These are phyloP conservation scores for Ictalurus punctatus DNA, from an alignment of 2,113 vertebrate genomes.

Conservation along the genomic window DNA sequence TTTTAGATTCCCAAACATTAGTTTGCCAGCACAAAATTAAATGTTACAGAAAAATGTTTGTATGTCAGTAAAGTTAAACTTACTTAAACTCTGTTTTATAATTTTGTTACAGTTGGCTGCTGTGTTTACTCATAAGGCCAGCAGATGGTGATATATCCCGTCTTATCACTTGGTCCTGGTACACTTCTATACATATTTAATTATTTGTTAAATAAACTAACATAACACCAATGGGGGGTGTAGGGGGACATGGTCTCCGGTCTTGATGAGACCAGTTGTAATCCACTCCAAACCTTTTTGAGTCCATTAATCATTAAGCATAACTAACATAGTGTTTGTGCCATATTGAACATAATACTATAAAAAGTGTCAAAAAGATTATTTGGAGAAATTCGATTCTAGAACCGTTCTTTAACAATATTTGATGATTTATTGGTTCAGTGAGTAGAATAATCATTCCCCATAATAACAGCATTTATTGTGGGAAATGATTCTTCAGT, in stretches of 20 bases:
- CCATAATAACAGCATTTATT: background rate
- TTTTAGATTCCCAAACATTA: too few species aligned
- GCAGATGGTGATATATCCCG: slow-evolving; percentile 10
- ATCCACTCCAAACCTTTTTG: background rate
- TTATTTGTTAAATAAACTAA: background rate
- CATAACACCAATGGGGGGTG: background rate
- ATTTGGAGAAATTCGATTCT: background rate
- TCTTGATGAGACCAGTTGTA: background rate
- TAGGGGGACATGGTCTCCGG: background rate
- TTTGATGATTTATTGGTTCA: background rate
- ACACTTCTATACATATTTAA: background rate
- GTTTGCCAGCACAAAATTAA: too few species aligned
- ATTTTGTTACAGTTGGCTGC: background rate
- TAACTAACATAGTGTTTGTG: background rate
- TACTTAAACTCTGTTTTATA: background rate
- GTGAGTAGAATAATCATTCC: background rate
- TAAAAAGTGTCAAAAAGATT: background rate
- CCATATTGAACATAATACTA: background rate
- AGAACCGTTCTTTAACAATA: background rate
- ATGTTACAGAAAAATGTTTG: too few species aligned
- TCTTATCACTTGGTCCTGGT: background rate
- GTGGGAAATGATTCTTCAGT: background rate
- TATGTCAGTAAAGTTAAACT: too few species aligned
- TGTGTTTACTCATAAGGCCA: background rate
- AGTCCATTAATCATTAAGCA: background rate